Evolutionary conservation across 2,113 vertebrate species (phyloP).

Genomic region (Phylloscopus trochiloides): DNA sequence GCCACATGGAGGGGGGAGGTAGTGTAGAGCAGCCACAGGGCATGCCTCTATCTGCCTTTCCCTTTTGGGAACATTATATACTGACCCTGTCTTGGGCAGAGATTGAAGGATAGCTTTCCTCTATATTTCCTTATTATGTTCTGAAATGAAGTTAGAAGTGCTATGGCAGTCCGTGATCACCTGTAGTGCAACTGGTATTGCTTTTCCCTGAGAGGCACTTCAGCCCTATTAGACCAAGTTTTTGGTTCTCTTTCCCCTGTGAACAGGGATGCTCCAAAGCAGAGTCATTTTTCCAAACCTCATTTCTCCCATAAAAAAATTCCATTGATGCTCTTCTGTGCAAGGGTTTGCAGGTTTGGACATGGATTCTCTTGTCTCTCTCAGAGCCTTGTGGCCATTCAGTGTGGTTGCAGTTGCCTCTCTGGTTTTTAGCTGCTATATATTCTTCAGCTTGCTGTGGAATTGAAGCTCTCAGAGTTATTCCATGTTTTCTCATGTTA

Average conservation of each 20-base stretch:
- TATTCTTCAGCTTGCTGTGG: slow-evolving; percentile 1
- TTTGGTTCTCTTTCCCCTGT: not conserved
- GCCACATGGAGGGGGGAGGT: not conserved
- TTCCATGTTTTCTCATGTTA: slow-evolving; percentile 55
- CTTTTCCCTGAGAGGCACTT: not conserved
- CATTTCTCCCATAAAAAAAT: not conserved
- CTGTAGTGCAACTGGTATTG: not conserved
- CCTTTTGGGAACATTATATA: not conserved
- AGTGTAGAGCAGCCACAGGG: not conserved
- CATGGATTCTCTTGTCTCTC: not conserved
- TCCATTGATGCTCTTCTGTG: not conserved
- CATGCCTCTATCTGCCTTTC: not conserved
- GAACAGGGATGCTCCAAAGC: not conserved
- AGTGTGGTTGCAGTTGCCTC: not conserved
- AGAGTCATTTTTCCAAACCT: not conserved
- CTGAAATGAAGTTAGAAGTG: not conserved
- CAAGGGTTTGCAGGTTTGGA: not conserved
- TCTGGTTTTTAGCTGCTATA: not conserved
- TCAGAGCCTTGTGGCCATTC: not conserved
- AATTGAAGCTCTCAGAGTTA: slow-evolving; percentile 26
- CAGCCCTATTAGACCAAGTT: not conserved
- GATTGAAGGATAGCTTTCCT: not conserved
- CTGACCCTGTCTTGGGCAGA: not conserved
- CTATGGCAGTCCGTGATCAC: not conserved
- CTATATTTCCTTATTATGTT: not conserved